phyloP scores from a whole-genome alignment of 2,113 vertebrate genomes.

The Clarias gariepinus region DNA sequence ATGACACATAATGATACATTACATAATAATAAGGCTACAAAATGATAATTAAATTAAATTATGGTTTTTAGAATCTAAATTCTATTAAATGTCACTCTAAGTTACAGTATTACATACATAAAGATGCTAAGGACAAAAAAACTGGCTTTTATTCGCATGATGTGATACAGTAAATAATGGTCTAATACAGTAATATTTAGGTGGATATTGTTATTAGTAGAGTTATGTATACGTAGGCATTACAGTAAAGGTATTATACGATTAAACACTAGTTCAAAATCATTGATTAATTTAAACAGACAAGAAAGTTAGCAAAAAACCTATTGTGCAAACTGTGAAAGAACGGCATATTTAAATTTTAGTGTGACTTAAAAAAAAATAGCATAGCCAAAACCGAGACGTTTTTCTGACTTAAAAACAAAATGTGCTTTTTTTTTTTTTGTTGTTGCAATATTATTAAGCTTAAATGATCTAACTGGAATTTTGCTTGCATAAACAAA shows the following conservation, averaged over 20 bases:
- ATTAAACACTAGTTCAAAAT: background rate
- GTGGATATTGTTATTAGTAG: background rate
- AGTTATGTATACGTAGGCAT: background rate
- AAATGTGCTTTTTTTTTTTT: too few relatives aligned
- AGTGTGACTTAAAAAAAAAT: background rate
- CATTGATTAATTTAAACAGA: background rate
- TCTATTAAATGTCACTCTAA: background rate
- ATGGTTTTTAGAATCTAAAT: background rate
- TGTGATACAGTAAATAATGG: background rate
- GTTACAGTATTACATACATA: background rate
- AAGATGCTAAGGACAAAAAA: conserved; percentile 13
- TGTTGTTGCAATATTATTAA: background rate
- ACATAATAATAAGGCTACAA: too few relatives aligned
- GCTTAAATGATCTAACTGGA: background rate
- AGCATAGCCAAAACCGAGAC: too few relatives aligned
- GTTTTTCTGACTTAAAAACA: background rate
- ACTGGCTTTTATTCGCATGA: conserved; percentile 20
- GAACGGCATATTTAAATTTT: background rate
- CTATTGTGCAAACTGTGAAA: background rate
- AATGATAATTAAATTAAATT: background rate
- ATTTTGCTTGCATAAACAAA: background rate
- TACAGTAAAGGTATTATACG: background rate
- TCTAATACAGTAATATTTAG: background rate
- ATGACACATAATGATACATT: too few relatives aligned
- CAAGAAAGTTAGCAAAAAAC: background rate